Evolutionary conservation across 2,888 invertebrate genomes (phyloP), one percentile per base, ranked within the genome.

Genomic region (Dicranocentrus wangi): DNA sequence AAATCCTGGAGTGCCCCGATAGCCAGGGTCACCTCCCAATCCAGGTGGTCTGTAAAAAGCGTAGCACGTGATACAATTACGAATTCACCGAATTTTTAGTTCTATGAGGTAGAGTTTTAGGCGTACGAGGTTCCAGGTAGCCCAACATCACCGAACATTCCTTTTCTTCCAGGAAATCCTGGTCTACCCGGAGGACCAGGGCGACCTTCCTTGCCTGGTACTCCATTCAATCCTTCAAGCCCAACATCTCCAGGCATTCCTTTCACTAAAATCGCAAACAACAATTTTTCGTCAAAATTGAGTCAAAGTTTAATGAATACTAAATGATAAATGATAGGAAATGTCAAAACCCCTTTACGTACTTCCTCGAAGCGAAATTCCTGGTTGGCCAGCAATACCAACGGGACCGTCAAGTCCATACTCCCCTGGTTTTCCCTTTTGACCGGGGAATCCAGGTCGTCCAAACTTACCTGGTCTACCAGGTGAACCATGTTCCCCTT

Each of bases 381-480:
- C 82, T 7, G 63, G 39, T 17, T 85, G 1, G n/a, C 91, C 90
- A 2, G 91, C 88, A 83, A 69, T 42, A n/a, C 89, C 95, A 17
- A 88, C 89, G 63, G 89, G 88, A 43, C 95, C 95, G 86, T 90
- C 89, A 0, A 90, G 90, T 19, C 82, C 84, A 47, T 84, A 82
- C 47, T 82, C 80, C 43, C 84, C 84, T 19, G 84, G 84, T 10
- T 63, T 53, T 17, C 94, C 94, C n/a, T 91, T 89, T 10, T 91
- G 88, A 28, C 95, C 95, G 88, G 93, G 91, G 68, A 91, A 89
- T 27, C 94, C 95, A 55, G 90, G 87, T 81, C 89, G 89, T 58
- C 95, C 95, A 58, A 87, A 87, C 84, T 93, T 93, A 28, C 95
- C 95, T 21, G 87, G 88, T 61, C 88, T 87, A 68, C 93, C 93